A percentile compares a stretch with the other conserved stretches of the same genome.
These are phyloP conservation scores for Myathropa florea DNA, from an alignment of 2,888 invertebrate species.

Conservation along the genomic window DNA sequence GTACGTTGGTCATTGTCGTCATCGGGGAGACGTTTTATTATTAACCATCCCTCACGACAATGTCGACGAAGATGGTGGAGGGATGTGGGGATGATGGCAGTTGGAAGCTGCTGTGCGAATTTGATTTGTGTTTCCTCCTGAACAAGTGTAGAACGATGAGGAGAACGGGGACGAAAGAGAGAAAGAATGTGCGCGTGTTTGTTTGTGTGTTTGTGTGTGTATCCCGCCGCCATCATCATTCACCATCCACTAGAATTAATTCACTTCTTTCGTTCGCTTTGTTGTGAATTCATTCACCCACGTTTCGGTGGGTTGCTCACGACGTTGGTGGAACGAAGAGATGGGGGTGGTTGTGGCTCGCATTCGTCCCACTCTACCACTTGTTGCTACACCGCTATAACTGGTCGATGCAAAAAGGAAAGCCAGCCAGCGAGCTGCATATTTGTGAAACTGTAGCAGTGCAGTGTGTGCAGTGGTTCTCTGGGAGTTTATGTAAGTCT, in stretches of 20 bases:
- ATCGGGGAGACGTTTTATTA: conserved; percentile 9
- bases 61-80: background rate
- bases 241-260: conserved; percentile 4
- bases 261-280: conserved; percentile 7
- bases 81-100: background rate
- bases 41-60: background rate
- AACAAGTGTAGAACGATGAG: background rate
- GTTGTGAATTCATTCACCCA: conserved; percentile 62
- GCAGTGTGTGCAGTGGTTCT: background rate
- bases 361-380: background rate
- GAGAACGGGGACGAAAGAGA: background rate
- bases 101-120: background rate
- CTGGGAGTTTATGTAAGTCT: conserved; percentile 11
- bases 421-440: background rate
- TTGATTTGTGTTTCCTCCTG: background rate
- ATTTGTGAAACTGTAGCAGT: conserved; percentile 13
- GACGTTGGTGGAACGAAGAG: background rate
- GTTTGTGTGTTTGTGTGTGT: background rate
- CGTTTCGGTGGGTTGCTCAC: background rate
- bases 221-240: background rate
- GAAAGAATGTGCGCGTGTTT: background rate
- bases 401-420: background rate
- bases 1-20: conserved; percentile 21
- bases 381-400: conserved; percentile 1
- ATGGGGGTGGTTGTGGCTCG: background rate